A percentile compares a stretch with the other conserved stretches of the same genome.
phyloP scores from a whole-genome alignment of 1,140 invertebrate genomes.

The Euborellia annulipes region DNA sequence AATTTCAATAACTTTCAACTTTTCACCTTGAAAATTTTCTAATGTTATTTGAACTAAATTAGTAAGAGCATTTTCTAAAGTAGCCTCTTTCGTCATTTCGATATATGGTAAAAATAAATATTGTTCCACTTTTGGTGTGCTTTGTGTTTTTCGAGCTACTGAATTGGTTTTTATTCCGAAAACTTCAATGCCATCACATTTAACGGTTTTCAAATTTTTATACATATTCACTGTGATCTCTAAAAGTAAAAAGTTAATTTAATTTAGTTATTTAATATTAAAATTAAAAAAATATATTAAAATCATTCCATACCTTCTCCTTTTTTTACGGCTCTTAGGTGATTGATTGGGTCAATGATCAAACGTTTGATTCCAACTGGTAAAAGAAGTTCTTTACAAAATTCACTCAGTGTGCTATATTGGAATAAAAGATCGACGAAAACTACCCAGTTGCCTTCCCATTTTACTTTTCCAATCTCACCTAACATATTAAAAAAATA shows the following conservation, averaged over 20 bases:
- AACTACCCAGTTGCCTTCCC: conserved; percentile 82
- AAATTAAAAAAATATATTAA: not conserved
- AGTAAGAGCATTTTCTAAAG: conserved; percentile 36
- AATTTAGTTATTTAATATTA: not conserved
- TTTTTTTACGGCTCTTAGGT: conserved; percentile 26
- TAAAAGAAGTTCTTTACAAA: conserved; percentile 60
- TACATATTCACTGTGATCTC: conserved; percentile 53
- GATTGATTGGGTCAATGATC: too few relatives aligned
- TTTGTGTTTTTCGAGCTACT: conserved; percentile 62
- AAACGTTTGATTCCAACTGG: conserved; percentile 73
- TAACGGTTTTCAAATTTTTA: conserved; percentile 56
- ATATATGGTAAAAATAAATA: conserved; percentile 75
- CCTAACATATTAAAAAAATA: conserved; percentile 18
- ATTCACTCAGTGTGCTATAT: conserved; percentile 63
- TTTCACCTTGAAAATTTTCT: conserved; percentile 59
- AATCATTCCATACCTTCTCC: conserved; percentile 19
- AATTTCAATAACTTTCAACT: conserved; percentile 64
- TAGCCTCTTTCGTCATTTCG: conserved; percentile 35
- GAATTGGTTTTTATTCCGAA: conserved; percentile 80
- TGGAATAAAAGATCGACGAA: conserved; percentile 93
- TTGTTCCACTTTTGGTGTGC: conserved; percentile 61
- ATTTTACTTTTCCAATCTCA: conserved; percentile 48
- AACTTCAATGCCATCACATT: conserved; percentile 75
- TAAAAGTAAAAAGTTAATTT: not conserved
- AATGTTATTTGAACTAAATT: conserved; percentile 51